Evolutionary conservation across 1,140 invertebrate genomes (phyloP).

Genomic region (Vollenhovia emeryi): DNA sequence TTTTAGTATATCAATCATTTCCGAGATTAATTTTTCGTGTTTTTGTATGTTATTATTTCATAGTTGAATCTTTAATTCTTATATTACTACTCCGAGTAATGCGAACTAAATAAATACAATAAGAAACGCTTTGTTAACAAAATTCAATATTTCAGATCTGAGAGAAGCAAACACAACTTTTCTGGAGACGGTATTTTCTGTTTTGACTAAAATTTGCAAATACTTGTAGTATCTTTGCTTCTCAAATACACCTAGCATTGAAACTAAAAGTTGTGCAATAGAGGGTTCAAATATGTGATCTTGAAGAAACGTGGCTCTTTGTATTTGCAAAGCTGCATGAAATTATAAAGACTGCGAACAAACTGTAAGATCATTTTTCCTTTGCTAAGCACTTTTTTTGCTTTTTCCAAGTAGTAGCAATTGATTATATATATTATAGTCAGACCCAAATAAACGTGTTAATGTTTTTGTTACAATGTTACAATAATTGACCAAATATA

Average conservation of each 20-base stretch:
- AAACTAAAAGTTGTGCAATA: neutral
- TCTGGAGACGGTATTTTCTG: neutral
- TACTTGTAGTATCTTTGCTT: neutral
- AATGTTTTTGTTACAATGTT: neutral
- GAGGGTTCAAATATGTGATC: neutral
- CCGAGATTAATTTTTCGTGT: conserved; percentile 5
- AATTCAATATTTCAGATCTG: neutral
- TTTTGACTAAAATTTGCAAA: neutral
- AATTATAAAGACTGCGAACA: neutral
- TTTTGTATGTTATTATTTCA: neutral
- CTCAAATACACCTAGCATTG: no score
- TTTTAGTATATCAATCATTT: neutral
- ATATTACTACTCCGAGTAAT: neutral
- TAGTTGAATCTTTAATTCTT: neutral
- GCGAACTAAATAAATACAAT: neutral
- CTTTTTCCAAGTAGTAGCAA: no score
- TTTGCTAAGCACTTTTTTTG: neutral
- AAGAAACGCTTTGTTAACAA: neutral
- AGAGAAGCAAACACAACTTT: neutral
- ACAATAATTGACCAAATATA: neutral
- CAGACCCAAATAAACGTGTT: no score
- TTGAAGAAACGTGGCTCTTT: neutral
- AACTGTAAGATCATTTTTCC: neutral
- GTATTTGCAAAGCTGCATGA: neutral
- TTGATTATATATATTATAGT: no score